Evolutionary conservation across 2,113 vertebrate species (phyloP).

Genomic region (Dipodomys ordii): DNA sequence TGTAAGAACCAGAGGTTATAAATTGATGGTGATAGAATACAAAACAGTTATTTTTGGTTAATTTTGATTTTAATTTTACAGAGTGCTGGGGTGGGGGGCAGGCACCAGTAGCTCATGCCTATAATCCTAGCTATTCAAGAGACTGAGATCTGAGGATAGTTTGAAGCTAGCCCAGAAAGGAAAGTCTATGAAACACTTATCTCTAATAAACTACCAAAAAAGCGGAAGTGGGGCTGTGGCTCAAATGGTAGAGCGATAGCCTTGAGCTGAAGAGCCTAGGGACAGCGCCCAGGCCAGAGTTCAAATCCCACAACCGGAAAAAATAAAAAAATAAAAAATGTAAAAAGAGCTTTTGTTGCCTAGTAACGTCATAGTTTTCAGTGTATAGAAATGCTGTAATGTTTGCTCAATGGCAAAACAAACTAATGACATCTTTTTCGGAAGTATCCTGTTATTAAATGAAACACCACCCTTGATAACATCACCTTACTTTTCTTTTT

Average conservation of each 20-base stretch:
- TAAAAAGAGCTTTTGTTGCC: not conserved
- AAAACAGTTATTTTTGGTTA: conserved; percentile 8
- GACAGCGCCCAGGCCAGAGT: not conserved
- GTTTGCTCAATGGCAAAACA: not conserved
- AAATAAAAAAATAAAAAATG: no score
- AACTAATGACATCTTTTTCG: not conserved
- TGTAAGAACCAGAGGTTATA: conserved; percentile 72
- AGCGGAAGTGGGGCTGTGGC: no score
- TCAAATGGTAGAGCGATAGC: no score
- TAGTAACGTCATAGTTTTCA: not conserved
- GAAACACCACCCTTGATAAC: not conserved
- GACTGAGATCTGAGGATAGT: no score
- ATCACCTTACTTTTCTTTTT: not conserved
- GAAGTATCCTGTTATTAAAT: not conserved
- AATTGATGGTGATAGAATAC: conserved; percentile 13
- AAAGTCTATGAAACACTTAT: no score
- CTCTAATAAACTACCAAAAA: no score
- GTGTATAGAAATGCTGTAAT: not conserved
- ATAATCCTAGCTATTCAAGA: no score
- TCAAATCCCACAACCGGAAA: no score
- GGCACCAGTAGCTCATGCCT: no score
- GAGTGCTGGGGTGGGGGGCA: not conserved
- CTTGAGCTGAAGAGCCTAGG: not conserved
- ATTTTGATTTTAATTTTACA: not conserved
- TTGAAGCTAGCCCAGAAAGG: no score